Percentiles rank a stretch among this genome's conserved stretches.
Evolutionary conservation across 2,888 invertebrate species (phyloP).

Genomic region (Periphyllus acericola): DNA sequence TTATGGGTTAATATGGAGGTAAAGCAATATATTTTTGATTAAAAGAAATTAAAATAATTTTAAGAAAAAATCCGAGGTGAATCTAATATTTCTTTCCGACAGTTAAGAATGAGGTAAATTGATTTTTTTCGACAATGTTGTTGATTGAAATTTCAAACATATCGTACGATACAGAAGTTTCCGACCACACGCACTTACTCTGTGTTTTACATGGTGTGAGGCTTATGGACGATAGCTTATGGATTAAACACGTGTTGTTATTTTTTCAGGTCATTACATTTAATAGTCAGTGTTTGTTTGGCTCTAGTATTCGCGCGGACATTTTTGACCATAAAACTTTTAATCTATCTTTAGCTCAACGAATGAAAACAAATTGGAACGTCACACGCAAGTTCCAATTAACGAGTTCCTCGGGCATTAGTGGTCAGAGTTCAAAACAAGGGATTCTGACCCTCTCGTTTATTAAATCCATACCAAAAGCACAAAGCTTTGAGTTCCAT

Average conservation of each 20-base stretch:
- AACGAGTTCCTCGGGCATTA: conserved; percentile 52
- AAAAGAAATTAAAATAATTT: too few relatives aligned
- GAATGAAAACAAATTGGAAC: conserved; percentile 59
- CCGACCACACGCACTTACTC: neutral
- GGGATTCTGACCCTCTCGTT: conserved; percentile 51
- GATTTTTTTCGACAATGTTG: too few relatives aligned
- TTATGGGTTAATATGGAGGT: too few relatives aligned
- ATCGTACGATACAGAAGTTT: neutral
- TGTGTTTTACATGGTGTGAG: neutral
- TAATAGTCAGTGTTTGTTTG: conserved; percentile 1
- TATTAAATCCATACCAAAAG: conserved; percentile 50
- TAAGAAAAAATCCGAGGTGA: too few relatives aligned
- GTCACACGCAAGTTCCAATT: conserved; percentile 60
- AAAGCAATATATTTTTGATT: too few relatives aligned
- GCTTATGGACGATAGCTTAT: neutral
- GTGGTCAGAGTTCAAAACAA: conserved; percentile 59
- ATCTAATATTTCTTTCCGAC: too few relatives aligned
- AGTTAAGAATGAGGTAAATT: too few relatives aligned
- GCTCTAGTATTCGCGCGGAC: neutral
- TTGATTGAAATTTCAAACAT: too few relatives aligned
- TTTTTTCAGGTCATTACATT: conserved; percentile 10
- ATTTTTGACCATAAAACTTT: conserved; percentile 28
- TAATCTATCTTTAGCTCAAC: conserved; percentile 38
- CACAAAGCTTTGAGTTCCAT: conserved; percentile 46
- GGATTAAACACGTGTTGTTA: neutral